Evolutionary conservation across 2,797 vertebrate genomes (phyloP).

Genomic region (Trichosurus vulpecula): DNA sequence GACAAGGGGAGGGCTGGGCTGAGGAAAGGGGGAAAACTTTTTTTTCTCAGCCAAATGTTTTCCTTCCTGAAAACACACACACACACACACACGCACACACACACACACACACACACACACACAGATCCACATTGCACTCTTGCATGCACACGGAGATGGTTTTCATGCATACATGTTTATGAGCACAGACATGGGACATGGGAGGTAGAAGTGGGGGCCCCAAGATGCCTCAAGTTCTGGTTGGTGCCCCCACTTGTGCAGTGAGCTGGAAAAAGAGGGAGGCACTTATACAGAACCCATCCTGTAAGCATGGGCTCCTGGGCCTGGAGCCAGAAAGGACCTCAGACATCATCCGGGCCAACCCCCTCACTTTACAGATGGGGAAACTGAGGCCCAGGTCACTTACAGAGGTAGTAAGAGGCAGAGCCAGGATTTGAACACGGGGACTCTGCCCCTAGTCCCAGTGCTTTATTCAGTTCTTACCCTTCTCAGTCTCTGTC

Average conservation of each 20-base stretch:
- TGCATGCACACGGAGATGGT: no score
- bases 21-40: constrained; percentile 14
- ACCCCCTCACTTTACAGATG: not conserved
- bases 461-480: not conserved
- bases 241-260: not conserved
- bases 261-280: not conserved
- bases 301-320: not conserved
- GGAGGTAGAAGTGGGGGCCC: not conserved
- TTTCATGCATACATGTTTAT: not conserved
- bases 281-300: not conserved
- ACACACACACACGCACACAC: not conserved
- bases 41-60: constrained; percentile 56
- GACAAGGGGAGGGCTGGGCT: constrained; percentile 51
- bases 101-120: not conserved
- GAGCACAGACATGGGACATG: not conserved
- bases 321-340: not conserved
- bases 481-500: not conserved
- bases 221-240: not conserved
- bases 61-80: not conserved
- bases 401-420: not conserved
- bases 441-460: not conserved
- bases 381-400: not conserved
- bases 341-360: not conserved
- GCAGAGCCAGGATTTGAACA: not conserved
- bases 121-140: not conserved